Conservation (phyloP, 2,888 invertebrate species). For the Drosophila infuscata region DNA sequence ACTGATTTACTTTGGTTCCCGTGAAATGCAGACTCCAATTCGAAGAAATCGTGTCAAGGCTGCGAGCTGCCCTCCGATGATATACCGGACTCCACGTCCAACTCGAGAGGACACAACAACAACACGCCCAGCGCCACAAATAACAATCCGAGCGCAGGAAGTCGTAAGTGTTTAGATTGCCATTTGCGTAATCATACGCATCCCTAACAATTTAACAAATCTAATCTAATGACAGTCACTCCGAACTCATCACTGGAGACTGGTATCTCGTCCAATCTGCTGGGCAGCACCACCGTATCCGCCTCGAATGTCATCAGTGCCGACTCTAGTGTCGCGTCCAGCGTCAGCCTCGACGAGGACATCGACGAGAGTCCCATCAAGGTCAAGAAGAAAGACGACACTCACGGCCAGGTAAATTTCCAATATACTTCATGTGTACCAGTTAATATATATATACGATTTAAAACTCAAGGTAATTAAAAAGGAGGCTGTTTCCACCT, state of each 20-base stretch:
- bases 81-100: constrained; percentile 89
- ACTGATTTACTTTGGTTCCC: constrained; percentile 58
- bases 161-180: constrained; percentile 76
- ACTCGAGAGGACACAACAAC: constrained; percentile 90
- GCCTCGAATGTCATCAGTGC: constrained; percentile 86
- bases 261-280: constrained; percentile 87
- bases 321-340: constrained; percentile 86
- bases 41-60: constrained; percentile 91
- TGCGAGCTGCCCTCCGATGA: constrained; percentile 92
- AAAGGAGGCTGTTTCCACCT: constrained; percentile 85
- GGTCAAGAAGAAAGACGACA: constrained; percentile 85
- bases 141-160: constrained; percentile 88
- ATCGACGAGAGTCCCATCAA: constrained; percentile 84
- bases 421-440: not conserved
- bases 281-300: constrained; percentile 90
- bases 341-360: constrained; percentile 85
- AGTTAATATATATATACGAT: not conserved
- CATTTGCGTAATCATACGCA: not conserved
- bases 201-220: constrained; percentile 1
- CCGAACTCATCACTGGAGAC: constrained; percentile 85
- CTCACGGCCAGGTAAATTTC: constrained; percentile 78
- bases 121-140: constrained; percentile 92
- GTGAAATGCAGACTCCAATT: constrained; percentile 85
- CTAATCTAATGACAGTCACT: constrained; percentile 74
- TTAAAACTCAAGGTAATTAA: constrained; percentile 78